These are phyloP conservation scores for Smutsia temminckii DNA, from an alignment of 2,797 vertebrate genomes.

Conservation along the genomic window DNA sequence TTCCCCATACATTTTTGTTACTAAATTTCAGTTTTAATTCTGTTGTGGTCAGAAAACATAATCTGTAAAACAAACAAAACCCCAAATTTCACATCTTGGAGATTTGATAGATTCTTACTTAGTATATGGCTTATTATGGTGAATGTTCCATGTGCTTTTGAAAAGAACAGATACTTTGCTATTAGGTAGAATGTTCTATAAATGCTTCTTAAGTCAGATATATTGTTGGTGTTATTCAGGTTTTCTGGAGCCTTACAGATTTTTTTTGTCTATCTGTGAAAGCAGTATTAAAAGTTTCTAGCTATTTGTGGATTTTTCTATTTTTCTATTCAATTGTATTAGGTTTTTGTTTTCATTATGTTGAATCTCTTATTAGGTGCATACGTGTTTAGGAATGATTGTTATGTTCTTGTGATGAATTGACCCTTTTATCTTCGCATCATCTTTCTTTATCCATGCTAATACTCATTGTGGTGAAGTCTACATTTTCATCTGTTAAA, in stretches of 20 bases:
- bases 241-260: background rate
- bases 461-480: background rate
- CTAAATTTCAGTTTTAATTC: background rate
- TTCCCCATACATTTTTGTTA: background rate
- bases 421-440: background rate
- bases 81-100: background rate
- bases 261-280: background rate
- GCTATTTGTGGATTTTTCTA: background rate
- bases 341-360: background rate
- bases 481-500: background rate
- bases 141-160: background rate
- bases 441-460: background rate
- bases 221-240: background rate
- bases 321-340: background rate
- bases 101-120: background rate
- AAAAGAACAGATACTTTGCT: slow-evolving; percentile 24
- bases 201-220: background rate
- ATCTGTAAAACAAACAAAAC: background rate
- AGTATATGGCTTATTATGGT: background rate
- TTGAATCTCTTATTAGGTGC: background rate
- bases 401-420: background rate
- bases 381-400: background rate
- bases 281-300: background rate
- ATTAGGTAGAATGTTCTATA: background rate
- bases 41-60: background rate